Evolutionary conservation across 2,888 invertebrate species (phyloP), one percentile per base, ranked within the genome.

Genomic region (Drosophila kanekoi): DNA sequence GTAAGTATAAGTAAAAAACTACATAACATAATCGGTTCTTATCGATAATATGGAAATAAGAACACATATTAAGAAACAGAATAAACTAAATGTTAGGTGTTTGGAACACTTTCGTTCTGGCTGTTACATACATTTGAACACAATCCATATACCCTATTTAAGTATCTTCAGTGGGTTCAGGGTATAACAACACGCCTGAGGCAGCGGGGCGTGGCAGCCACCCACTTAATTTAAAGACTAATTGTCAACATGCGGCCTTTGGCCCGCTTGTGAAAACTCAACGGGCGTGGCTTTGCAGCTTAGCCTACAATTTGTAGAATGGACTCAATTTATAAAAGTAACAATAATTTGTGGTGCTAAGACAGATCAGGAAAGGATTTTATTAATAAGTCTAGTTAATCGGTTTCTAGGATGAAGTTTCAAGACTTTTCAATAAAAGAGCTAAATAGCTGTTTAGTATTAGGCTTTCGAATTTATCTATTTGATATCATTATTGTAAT

Each of bases 211-310:
- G 38, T 40, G 32, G 41, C 23, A 41, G 51, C 62, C 61, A 32
- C 48, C 77, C 86, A 63, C 58, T 75, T 69, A 63, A 83, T 80
- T 77, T 81, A 47, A 73, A 72, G 78, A 82, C 81, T 86, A 82
- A 82, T 82, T 82, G 87, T 81, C 78, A 83, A 77, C 84, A 82
- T 63, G 77, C 52, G 51, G 61, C 64, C 48, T 43, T 40, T 41
- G 9, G 51, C 20, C 52, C 37, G 45, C 63, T 57, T 57, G 48
- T 52, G 18, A 35, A 8, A 52, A 52, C 62, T 53, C 57, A 75
- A 40, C 45, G 74, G 76, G 76, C 58, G 59, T 70, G 62, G 28
- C 62, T 35, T 48, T 40, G 2, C 13, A 65, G 65, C 59, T 62
- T 53, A 53, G 49, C 76, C 38, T 41, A 49, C 65, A 59, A 76